Evolutionary conservation across 2,113 vertebrate species (phyloP), one percentile per base, ranked within the genome.

Genomic region (Fregetta grallaria): DNA sequence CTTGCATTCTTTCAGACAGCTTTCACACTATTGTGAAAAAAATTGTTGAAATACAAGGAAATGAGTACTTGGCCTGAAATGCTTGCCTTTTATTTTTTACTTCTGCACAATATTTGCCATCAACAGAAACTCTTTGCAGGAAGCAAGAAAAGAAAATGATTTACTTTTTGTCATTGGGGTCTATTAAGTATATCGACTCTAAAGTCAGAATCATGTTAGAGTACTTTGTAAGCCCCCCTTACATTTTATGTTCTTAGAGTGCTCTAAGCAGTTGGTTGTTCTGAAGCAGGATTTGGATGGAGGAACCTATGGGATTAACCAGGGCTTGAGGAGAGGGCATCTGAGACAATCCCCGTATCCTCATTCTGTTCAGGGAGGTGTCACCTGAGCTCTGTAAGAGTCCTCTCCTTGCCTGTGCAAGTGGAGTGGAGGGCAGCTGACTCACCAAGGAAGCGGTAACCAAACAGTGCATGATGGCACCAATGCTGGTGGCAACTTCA

Each of bases 1-100:
- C 22, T 45, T 38, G 5, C 0, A 3, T 5, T n/a, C 9, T 49
- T 36, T 2, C 5, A 40, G 29, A 14, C 0, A 1, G 10, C 21
- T 86, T 85, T 58, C 12, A 3, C 21, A 36, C 20, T 59, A 9
- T 47, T 74, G 34, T 85, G 74, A 65, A 82, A 74, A 19, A 52
- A 34, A 5, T 74, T 11, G 42, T 63, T 45, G 49, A 86, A 83
- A 59, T 71, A 68, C 9, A 17, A 70, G 55, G 38, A 62, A 62
- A 38, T 11, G 3, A 62, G 15, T 61, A 3, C 22, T 71, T 72
- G 47, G 25, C 20, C 16, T 59, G 65, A 61, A 73, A 23, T 25
- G 3, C 9, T 70, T 53, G 22, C 9, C 1, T 44, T 21, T 84
- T 59, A 1, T 19, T 50, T 71, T 78, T 76, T 3, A 3, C 19